A percentile compares a stretch with the other conserved stretches of the same genome.
These are phyloP conservation scores for Trematocara caparti DNA, from an alignment of 2,797 vertebrate species.

Conservation along the genomic window DNA sequence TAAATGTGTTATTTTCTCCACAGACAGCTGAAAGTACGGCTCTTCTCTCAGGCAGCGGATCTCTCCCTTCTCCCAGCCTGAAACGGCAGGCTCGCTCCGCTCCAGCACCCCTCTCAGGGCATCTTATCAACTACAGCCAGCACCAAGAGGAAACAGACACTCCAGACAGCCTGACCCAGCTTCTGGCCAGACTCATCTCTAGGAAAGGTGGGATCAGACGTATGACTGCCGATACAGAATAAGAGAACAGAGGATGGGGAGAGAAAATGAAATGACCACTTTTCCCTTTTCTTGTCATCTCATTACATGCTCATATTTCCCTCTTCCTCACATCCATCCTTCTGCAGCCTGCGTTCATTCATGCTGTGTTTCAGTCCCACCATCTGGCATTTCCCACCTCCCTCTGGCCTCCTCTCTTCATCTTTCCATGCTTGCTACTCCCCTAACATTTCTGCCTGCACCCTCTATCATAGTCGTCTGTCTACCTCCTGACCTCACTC, in stretches of 20 bases:
- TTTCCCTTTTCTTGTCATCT: not conserved
- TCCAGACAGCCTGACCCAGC: conserved; percentile 58
- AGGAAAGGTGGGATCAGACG: conserved; percentile 58
- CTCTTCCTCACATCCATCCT: conserved; percentile 1
- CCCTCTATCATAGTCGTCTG: not conserved
- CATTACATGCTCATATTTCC: not conserved
- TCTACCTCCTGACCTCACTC: not conserved
- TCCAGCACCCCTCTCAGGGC: conserved; percentile 23
- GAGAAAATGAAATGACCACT: not conserved
- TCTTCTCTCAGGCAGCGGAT: conserved; percentile 21
- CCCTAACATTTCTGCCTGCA: not conserved
- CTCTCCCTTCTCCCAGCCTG: conserved; percentile 18
- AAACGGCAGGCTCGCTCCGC: conserved; percentile 57
- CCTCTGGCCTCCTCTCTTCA: conserved; percentile 21
- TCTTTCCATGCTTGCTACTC: not conserved
- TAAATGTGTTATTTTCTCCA: not conserved
- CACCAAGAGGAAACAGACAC: conserved; percentile 26
- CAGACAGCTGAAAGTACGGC: conserved; percentile 38
- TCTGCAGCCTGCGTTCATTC: conserved; percentile 20
- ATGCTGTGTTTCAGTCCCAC: conserved; percentile 40
- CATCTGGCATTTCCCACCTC: conserved; percentile 58
- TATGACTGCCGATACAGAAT: not conserved
- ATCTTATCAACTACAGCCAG: conserved; percentile 33
- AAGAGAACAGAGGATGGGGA: not conserved
- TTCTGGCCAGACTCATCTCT: conserved; percentile 69